Conservation (phyloP, 1,140 invertebrate species). For the Scaptomyza pallida region DNA sequence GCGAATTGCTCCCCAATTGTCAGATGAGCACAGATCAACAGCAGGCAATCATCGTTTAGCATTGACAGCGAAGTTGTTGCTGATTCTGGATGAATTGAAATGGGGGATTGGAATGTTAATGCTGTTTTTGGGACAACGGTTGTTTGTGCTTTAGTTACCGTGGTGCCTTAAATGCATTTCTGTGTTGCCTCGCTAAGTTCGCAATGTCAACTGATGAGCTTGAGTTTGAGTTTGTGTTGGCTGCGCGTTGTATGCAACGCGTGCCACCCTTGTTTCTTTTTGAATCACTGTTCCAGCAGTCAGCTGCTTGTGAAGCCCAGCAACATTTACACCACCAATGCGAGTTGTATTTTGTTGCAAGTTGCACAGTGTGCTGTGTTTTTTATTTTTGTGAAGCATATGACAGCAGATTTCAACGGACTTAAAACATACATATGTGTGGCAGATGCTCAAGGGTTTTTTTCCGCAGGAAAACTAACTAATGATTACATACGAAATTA, state of each 20-base stretch:
- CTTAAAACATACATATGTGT: neutral
- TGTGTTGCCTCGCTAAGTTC: conserved; percentile 22
- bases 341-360: conserved; percentile 2
- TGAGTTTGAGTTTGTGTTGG: neutral
- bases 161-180: conserved; percentile 26
- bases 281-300: conserved; percentile 45
- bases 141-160: conserved; percentile 23
- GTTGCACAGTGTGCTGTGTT: conserved; percentile 36
- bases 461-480: neutral
- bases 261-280: conserved; percentile 37
- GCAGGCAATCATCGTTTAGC: conserved; percentile 65
- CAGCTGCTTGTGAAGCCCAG: conserved; percentile 35
- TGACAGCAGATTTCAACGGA: too few species aligned
- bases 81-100: neutral
- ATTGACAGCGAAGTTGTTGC: conserved; percentile 28
- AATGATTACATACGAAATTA: neutral
- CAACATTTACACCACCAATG: conserved; percentile 3
- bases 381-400: neutral
- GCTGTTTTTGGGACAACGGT: neutral
- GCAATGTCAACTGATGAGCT: conserved; percentile 43
- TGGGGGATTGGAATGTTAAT: neutral
- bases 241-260: neutral
- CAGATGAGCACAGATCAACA: conserved; percentile 58
- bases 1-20: conserved; percentile 55
- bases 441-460: neutral